These are phyloP conservation scores for Zaprionus obscuricornis DNA, from an alignment of 2,888 invertebrate genomes.

Conservation along the genomic window DNA sequence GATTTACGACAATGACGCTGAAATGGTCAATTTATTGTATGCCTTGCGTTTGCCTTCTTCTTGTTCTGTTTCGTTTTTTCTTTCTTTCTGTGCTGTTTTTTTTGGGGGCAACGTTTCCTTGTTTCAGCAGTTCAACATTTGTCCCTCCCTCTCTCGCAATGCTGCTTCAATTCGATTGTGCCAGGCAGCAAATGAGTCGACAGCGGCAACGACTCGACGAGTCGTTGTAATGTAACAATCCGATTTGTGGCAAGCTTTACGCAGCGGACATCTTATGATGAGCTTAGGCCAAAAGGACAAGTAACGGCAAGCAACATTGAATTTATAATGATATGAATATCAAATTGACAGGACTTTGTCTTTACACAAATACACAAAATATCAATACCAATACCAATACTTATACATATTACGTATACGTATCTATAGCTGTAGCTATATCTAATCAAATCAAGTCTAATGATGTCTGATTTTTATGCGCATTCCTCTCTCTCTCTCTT, in stretches of 20 bases:
- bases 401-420: conserved; percentile 36
- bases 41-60: conserved; percentile 9
- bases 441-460: conserved; percentile 69
- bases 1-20: conserved; percentile 63
- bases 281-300: conserved; percentile 52
- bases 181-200: conserved; percentile 21
- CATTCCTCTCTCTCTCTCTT: conserved; percentile 33
- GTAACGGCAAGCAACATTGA: conserved; percentile 45
- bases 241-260: conserved; percentile 57
- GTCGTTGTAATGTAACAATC: conserved; percentile 56
- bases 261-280: conserved; percentile 59
- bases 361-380: background rate
- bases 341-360: conserved; percentile 73
- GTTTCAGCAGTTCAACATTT: no score
- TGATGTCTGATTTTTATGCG: conserved; percentile 51
- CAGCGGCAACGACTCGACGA: background rate
- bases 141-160: conserved; percentile 3
- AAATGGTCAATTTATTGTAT: conserved; percentile 75
- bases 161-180: conserved; percentile 63
- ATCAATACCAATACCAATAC: background rate
- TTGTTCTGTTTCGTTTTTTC: conserved; percentile 1
- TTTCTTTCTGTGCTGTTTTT: conserved; percentile 6
- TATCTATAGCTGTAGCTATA: no score
- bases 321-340: conserved; percentile 80
- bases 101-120: no score